Evolutionary conservation across 2,888 invertebrate genomes (phyloP).

Genomic region (Plutella xylostella): DNA sequence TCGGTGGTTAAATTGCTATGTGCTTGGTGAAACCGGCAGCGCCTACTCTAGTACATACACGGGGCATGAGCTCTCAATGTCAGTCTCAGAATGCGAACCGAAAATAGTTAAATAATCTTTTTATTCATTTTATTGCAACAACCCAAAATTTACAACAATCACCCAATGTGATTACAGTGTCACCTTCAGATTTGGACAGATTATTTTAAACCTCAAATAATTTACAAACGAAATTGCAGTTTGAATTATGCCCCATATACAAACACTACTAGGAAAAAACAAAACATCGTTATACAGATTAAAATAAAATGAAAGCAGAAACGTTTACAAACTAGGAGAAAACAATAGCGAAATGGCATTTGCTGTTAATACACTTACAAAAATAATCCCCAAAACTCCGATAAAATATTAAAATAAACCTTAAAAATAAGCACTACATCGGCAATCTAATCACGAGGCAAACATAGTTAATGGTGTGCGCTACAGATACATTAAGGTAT

Average conservation of each 20-base stretch:
- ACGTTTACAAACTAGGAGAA: constrained; percentile 16
- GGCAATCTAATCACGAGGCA: not conserved
- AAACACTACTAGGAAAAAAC: constrained; percentile 32
- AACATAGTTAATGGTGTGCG: constrained; percentile 5
- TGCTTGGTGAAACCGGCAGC: constrained; percentile 28
- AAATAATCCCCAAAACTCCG: constrained; percentile 43
- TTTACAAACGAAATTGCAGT: not conserved
- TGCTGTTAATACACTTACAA: constrained; percentile 42
- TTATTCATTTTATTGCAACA: constrained; percentile 47
- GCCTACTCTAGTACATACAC: constrained; percentile 33
- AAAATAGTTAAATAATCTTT: not conserved
- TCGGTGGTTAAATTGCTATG: too few species aligned
- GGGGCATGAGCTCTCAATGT: constrained; percentile 37
- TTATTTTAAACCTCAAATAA: too few species aligned
- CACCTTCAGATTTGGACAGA: constrained; percentile 18
- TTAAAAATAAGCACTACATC: constrained; percentile 4
- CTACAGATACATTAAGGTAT: not conserved
- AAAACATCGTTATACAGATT: constrained; percentile 21
- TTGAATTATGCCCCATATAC: constrained; percentile 36
- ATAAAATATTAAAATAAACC: constrained; percentile 26
- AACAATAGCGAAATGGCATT: constrained; percentile 21
- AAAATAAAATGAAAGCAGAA: constrained; percentile 30
- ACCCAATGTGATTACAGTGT: constrained; percentile 22
- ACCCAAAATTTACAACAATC: constrained; percentile 56
- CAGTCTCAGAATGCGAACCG: constrained; percentile 33